These are phyloP conservation scores for Vanessa cardui DNA, from an alignment of 2,888 invertebrate genomes.

Conservation along the genomic window DNA sequence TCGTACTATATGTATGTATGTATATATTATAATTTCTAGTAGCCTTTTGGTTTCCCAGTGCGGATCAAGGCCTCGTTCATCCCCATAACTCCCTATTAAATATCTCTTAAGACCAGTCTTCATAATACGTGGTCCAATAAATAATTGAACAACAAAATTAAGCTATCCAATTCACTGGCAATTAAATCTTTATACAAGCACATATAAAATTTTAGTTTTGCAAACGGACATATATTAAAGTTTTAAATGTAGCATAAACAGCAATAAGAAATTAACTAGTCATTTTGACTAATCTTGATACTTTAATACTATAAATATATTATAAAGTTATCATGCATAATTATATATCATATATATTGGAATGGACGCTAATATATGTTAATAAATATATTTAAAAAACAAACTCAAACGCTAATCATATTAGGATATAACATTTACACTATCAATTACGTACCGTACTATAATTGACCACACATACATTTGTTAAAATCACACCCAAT, in stretches of 20 bases:
- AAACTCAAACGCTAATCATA: background rate
- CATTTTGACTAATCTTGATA: background rate
- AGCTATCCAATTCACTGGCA: slow-evolving; percentile 6
- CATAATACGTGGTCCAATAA: background rate
- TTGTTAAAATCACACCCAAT: background rate
- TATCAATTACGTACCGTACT: background rate
- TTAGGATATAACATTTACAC: slow-evolving; percentile 4
- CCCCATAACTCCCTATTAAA: too few species aligned
- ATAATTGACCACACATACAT: slow-evolving; percentile 8
- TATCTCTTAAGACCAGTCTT: too few species aligned
- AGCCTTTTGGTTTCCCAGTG: too few species aligned
- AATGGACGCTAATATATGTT: background rate
- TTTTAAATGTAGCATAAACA: background rate
- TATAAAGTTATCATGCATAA: background rate
- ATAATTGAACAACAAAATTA: slow-evolving; percentile 8
- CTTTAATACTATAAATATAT: background rate
- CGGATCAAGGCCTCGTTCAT: too few species aligned
- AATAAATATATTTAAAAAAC: background rate
- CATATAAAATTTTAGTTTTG: background rate
- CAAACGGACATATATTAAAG: background rate
- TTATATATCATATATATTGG: background rate
- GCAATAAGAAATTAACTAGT: background rate
- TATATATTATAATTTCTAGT: background rate
- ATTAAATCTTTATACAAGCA: background rate
- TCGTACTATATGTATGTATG: too few species aligned